Evolutionary conservation across 2,888 invertebrate species (phyloP), one percentile per base, ranked within the genome.

Genomic region (Leptarthrus brevirostris): DNA sequence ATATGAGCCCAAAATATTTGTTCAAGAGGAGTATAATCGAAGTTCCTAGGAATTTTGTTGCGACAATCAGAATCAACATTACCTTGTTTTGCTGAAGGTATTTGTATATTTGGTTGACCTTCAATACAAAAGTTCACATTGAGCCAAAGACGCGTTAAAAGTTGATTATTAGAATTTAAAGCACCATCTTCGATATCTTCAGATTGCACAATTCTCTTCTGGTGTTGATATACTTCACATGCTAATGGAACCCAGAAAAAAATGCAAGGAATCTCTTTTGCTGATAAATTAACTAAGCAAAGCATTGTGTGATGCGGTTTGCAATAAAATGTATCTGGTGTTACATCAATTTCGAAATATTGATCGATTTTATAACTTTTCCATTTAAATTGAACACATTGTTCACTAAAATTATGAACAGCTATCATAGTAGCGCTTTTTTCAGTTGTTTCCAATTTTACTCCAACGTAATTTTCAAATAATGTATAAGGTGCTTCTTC

Each of bases 301-400:
- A 36, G 36, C 16, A 14, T 14, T 1, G 24, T 4, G 24, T 54
- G 70, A 22, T 71, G 20, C 12, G 70, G 70, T 24, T 71, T 71
- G n/a, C 53, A 54, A 4, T 3, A 16, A n/a, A 40, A 53, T 14
- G 36, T 2, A 8, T 14, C 2, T 22, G 70, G 70, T 10, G 14
- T 3, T 2, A 71, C 22, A 12, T 10, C 8, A 5, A 71, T 36
- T 14, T 18, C 1, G 14, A 71, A 71, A 6, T 36, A 40, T 20
- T 49, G 49, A 14, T 34, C 14, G 20, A 71, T 47, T 16, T 26
- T 0, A 34, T 40, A 71, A 1, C 8, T 22, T 5, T 22, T 18
- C 75, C 75, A 76, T 16, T 49, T 49, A 18, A 52, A 76, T 18
- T 66, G 14, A 47, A 74, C 54, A 18, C 69, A 69, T 3, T 20